Conservation (phyloP, 2,888 invertebrate species). For the Ganaspis brasiliensis region DNA sequence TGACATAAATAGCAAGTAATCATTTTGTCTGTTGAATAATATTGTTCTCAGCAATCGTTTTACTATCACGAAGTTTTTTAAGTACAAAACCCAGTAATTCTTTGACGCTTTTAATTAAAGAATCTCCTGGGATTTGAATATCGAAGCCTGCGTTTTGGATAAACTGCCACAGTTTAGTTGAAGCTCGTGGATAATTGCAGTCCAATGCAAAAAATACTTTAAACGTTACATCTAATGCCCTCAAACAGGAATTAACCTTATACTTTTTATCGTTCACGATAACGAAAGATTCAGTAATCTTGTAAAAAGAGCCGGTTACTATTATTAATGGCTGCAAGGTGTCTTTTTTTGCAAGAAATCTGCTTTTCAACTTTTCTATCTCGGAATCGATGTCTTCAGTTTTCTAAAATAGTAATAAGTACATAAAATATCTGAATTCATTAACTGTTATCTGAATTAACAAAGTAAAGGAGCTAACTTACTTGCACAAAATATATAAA, state of each 20-base stretch:
- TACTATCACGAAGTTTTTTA: too few species aligned
- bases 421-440: background rate
- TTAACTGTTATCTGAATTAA: too few species aligned
- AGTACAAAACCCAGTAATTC: background rate
- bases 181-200: conserved; percentile 24
- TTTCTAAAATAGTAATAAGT: background rate
- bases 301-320: background rate
- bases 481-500: background rate
- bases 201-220: conserved; percentile 46
- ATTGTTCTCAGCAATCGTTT: too few species aligned
- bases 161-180: conserved; percentile 37
- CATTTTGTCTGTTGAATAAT: too few species aligned
- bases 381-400: background rate
- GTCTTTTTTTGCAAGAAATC: background rate
- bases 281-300: background rate
- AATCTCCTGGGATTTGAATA: background rate
- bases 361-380: background rate
- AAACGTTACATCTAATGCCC: conserved; percentile 36
- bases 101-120: background rate
- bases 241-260: conserved; percentile 5
- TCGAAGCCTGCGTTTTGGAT: conserved; percentile 26
- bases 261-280: background rate
- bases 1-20: too few species aligned
- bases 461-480: background rate
- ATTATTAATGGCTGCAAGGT: conserved; percentile 12